Evolutionary conservation across 2,113 vertebrate genomes (phyloP).

Genomic region (Reinhardtius hippoglossoides): DNA sequence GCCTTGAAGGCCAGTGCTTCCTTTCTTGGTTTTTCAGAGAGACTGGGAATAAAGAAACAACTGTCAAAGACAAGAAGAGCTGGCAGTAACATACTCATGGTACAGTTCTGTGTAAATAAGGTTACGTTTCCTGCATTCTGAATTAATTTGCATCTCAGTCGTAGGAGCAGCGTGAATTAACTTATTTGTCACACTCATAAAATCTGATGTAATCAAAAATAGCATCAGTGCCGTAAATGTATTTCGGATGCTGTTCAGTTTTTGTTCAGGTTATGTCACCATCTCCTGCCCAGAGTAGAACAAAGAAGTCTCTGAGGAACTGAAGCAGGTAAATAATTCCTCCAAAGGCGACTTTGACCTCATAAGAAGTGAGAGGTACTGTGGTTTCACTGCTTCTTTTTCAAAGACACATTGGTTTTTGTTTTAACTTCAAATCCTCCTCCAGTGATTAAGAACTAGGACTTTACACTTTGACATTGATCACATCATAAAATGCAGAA

Average conservation of each 20-base stretch:
- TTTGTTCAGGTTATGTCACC: background rate
- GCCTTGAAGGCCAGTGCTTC: background rate
- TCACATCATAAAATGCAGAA: background rate
- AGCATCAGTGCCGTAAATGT: background rate
- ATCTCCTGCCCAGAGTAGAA: background rate
- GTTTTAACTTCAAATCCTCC: conserved; percentile 1
- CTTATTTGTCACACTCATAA: background rate
- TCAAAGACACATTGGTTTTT: background rate
- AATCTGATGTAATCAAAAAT: background rate
- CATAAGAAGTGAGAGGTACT: background rate
- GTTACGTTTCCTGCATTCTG: background rate
- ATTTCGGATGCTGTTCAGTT: background rate
- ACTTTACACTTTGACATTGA: background rate
- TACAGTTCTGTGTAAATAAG: background rate
- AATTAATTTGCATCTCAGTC: background rate
- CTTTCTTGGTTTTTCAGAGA: background rate
- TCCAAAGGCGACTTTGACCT: background rate
- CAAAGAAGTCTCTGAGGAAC: background rate
- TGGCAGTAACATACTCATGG: background rate
- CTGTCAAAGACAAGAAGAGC: background rate
- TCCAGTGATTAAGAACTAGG: background rate
- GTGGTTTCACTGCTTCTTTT: background rate
- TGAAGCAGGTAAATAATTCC: too few species aligned
- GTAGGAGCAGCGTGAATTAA: background rate
- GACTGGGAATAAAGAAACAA: background rate